phyloP scores from a whole-genome alignment of 2,888 invertebrate genomes.

The Ochropleura plecta region DNA sequence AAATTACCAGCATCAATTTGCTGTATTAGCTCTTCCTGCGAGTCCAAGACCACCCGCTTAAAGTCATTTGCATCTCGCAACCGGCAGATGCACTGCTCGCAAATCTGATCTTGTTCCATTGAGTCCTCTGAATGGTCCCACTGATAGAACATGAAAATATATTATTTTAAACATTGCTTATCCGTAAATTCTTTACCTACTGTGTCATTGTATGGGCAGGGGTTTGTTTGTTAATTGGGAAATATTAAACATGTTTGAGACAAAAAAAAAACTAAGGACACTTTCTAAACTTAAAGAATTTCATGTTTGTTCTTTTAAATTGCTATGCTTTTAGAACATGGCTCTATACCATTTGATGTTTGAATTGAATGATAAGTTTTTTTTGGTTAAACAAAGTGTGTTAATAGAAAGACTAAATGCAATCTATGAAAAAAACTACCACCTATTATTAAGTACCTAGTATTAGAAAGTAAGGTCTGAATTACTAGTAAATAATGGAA shows the following conservation, averaged over 20 bases:
- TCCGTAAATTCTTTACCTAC: no score
- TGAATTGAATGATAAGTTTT: no score
- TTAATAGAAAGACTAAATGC: no score
- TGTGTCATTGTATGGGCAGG: no score
- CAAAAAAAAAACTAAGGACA: background rate
- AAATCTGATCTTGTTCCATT: conserved; percentile 73
- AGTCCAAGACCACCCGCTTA: conserved; percentile 71
- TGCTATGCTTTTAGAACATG: background rate
- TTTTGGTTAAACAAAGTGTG: no score
- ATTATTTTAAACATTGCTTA: background rate
- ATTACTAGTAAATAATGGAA: background rate
- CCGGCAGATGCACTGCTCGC: conserved; percentile 72
- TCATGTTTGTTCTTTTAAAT: no score
- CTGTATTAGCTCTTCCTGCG: conserved; percentile 63
- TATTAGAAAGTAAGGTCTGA: background rate
- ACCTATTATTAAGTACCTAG: no score
- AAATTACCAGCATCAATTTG: conserved; percentile 36
- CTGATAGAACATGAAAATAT: conserved; percentile 46
- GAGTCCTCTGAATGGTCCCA: conserved; percentile 61
- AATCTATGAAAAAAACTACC: no score
- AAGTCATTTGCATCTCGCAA: conserved; percentile 74
- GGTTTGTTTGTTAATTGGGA: background rate
- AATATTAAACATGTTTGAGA: background rate
- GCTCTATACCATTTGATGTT: no score
- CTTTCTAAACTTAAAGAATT: background rate